Conservation (phyloP, 1,140 invertebrate species). For the Idris sp. region DNA sequence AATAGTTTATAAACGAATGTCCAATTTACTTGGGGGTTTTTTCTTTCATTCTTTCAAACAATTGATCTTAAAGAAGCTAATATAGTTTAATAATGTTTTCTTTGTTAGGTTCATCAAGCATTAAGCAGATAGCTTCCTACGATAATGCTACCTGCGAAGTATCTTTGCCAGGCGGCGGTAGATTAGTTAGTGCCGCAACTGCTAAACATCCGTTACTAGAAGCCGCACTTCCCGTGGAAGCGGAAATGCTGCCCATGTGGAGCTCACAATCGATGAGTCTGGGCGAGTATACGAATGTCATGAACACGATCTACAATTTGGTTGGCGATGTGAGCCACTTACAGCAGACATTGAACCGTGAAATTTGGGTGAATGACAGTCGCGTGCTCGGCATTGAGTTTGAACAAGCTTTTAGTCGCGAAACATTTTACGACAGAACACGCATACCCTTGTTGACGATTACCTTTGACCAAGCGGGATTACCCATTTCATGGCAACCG, state of each 20-base stretch:
- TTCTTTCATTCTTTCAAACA: too few species aligned
- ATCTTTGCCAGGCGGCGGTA: constrained; percentile 83
- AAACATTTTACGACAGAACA: constrained; percentile 92
- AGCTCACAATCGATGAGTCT: constrained; percentile 87
- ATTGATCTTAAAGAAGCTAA: too few species aligned
- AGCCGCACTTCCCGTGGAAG: constrained; percentile 91
- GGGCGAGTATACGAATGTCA: constrained; percentile 87
- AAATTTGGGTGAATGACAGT: constrained; percentile 90
- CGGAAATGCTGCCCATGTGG: constrained; percentile 93
- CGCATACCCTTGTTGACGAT: constrained; percentile 89
- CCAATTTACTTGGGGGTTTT: too few species aligned
- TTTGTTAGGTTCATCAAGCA: constrained; percentile 80
- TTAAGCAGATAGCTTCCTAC: constrained; percentile 84
- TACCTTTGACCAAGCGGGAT: constrained; percentile 90
- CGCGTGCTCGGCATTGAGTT: constrained; percentile 92
- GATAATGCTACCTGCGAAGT: constrained; percentile 87
- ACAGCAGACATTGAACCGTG: constrained; percentile 88
- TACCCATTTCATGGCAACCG: constrained; percentile 88
- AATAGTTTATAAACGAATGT: too few species aligned
- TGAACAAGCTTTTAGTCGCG: constrained; percentile 90
- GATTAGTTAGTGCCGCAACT: constrained; percentile 85
- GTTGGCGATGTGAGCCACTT: constrained; percentile 89
- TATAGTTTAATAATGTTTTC: too few species aligned
- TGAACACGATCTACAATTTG: constrained; percentile 88
- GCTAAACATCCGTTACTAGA: constrained; percentile 92